Base-by-base conservation (phyloP, 2,888 invertebrate species). In the Drepanosiphum platanoidis region DNA sequence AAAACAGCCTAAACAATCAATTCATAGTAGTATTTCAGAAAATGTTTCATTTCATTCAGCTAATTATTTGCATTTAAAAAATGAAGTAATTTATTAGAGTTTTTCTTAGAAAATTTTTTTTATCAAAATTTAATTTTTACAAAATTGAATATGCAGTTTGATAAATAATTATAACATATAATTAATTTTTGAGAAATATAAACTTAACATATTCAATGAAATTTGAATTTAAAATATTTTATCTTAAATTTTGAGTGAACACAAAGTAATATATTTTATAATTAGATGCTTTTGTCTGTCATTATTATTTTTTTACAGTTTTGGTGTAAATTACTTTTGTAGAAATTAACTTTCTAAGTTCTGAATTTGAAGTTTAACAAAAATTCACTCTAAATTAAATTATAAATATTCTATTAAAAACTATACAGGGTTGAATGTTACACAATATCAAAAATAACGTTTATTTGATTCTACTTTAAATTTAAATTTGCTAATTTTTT, bases 11-110 rank as follows among this genome's bases (percentile, higher is more conserved):
- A 89, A 90, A 87, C 89, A 91, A 90, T 89, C 90, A 88, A 88
- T 92, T 89, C 90, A 93, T 90, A 90, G 90, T 88, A 88, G 92
- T 90, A 88, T 92, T 90, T 78, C 90, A 89, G 88, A 90, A 58
- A 87, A 87, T 66, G 78, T 86, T 46, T 71, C 86, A n/a, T 86
- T 86, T 77, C 87, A 86, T 68, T 87, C 87, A 39, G 86, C 80
- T 22, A 84, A 84, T 30, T 84, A 77, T n/a, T 52, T 77, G 52
- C 75, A 84, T 77, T 68, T 84, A 39, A 84, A 84, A 77, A 77
- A 52, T 68, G 68, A 84, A 77, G 84, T 84, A 84, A 84, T 27
- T 18, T 11, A 68, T 68, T 68, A 13, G n/a, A n/a, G 18, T 74
- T 74, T 36, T 71, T 27, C n/a, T n/a, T 42, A 32, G 5, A 42